These are phyloP conservation scores for Gorsachius magnificus DNA, from an alignment of 2,797 vertebrate species.

Conservation along the genomic window DNA sequence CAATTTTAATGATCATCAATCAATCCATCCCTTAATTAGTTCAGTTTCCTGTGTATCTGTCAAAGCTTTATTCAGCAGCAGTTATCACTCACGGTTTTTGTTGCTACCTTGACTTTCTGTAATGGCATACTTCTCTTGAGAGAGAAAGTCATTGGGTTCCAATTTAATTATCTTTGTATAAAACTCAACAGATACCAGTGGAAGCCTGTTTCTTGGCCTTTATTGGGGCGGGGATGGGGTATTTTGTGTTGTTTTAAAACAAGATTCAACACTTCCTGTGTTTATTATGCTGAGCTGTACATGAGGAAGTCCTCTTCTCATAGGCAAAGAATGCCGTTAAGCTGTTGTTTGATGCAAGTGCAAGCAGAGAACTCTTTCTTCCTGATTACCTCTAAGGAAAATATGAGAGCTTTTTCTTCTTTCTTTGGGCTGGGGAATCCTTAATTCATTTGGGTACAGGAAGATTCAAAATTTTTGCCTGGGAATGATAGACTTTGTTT, in stretches of 20 bases:
- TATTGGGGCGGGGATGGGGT: neutral
- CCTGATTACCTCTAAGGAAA: neutral
- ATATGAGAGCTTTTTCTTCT: neutral
- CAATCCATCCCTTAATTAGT: neutral
- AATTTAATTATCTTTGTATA: neutral
- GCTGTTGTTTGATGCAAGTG: neutral
- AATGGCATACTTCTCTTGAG: neutral
- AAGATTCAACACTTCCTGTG: neutral
- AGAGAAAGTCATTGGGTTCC: neutral
- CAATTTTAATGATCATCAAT: neutral
- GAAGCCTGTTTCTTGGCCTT: conserved; percentile 14
- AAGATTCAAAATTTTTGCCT: neutral
- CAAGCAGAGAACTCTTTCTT: conserved; percentile 2
- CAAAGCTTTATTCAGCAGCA: neutral
- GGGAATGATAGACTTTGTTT: neutral
- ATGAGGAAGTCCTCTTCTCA: neutral
- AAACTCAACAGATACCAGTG: neutral
- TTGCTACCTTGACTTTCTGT: neutral
- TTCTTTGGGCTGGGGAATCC: conserved; percentile 6
- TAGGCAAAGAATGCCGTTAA: neutral
- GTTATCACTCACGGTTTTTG: neutral
- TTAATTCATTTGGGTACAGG: neutral
- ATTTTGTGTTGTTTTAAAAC: conserved; percentile 31
- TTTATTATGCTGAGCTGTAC: conserved; percentile 32
- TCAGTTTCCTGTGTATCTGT: neutral